Evolutionary conservation across 2,888 invertebrate genomes (phyloP).

Genomic region (Lithosia quadra): DNA sequence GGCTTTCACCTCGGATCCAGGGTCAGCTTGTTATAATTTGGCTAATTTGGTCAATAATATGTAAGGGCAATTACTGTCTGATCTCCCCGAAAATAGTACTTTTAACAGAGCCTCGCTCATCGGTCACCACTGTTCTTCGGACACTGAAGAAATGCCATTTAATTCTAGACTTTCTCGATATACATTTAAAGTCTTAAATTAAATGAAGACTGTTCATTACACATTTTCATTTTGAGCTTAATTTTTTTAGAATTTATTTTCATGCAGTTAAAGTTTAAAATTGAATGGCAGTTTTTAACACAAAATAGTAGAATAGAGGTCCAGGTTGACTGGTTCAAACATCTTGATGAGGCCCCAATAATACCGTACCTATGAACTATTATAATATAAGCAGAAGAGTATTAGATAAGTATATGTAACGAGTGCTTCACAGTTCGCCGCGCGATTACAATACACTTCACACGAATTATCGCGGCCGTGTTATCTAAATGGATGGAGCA

Average conservation of each 20-base stretch:
- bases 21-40: not conserved
- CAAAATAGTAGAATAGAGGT: no score
- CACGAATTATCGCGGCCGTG: not conserved
- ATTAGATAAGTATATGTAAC: not conserved
- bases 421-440: slow-evolving; percentile 3
- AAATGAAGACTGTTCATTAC: no score
- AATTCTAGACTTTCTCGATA: no score
- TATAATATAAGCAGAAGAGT: not conserved
- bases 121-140: no score
- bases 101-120: not conserved
- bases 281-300: no score
- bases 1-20: not conserved
- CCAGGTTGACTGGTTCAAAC: no score
- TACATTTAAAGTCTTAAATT: no score
- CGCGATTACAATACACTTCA: slow-evolving; percentile 13
- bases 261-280: no score
- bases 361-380: not conserved
- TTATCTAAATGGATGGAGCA: slow-evolving; percentile 5
- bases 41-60: not conserved
- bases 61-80: not conserved
- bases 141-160: no score
- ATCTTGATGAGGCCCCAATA: not conserved
- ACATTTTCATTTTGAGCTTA: no score
- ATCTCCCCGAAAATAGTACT: not conserved
- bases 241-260: no score